A percentile compares a stretch with the other conserved stretches of the same genome.
These are phyloP conservation scores for Lagorchestes hirsutus DNA, from an alignment of 2,797 vertebrate genomes.

Conservation along the genomic window DNA sequence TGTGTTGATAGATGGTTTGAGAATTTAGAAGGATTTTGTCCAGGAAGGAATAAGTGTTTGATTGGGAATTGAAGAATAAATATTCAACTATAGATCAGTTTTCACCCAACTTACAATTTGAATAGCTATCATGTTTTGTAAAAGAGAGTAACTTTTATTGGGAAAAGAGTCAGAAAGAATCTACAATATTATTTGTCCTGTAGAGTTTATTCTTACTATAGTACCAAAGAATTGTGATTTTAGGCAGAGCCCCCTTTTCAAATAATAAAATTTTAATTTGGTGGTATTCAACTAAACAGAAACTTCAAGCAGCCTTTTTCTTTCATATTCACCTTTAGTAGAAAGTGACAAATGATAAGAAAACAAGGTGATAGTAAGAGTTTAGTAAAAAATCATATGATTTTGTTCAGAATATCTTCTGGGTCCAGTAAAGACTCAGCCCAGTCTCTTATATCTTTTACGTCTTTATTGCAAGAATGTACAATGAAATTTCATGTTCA, in stretches of 20 bases:
- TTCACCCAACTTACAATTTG: neutral
- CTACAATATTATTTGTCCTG: constrained; percentile 9
- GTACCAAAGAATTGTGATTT: neutral
- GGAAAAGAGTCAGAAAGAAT: neutral
- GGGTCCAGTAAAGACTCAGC: neutral
- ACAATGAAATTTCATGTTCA: neutral
- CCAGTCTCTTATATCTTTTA: neutral
- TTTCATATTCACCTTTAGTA: neutral
- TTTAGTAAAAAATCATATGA: constrained; percentile 2
- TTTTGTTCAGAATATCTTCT: constrained; percentile 15
- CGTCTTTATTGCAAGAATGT: neutral
- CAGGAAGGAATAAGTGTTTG: neutral
- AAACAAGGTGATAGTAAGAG: neutral
- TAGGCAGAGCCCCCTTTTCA: neutral
- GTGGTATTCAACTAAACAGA: neutral
- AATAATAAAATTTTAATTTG: neutral
- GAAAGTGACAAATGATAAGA: neutral
- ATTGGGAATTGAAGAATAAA: constrained; percentile 6
- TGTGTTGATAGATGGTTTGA: neutral
- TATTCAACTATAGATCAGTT: neutral
- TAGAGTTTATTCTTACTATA: constrained; percentile 1
- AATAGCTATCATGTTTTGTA: neutral
- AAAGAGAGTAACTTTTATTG: constrained; percentile 13
- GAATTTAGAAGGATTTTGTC: neutral
- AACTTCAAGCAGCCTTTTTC: neutral